These are phyloP conservation scores for Tringa solitaria DNA, from an alignment of 2,113 vertebrate genomes.

Conservation along the genomic window DNA sequence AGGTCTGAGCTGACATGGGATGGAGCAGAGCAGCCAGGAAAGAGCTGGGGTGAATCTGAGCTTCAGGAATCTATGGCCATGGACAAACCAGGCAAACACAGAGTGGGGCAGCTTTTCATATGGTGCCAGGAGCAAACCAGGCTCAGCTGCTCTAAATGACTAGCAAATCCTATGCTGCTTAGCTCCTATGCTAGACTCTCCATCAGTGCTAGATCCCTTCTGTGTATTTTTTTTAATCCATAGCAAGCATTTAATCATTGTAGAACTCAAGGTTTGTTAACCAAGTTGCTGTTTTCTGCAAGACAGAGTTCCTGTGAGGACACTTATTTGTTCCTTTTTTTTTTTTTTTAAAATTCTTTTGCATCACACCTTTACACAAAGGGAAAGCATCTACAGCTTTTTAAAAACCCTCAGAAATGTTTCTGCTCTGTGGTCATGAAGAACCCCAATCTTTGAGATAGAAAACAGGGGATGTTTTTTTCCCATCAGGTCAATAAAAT, in stretches of 20 bases:
- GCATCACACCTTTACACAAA: neutral
- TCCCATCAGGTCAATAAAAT: conserved; percentile 64
- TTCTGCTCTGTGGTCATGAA: conserved; percentile 5
- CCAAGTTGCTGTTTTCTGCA: neutral
- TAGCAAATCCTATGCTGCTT: neutral
- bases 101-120: neutral
- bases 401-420: neutral
- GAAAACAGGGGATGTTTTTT: conserved; percentile 50
- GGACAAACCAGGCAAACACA: neutral
- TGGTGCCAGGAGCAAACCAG: neutral
- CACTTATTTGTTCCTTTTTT: neutral
- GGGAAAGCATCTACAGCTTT: neutral
- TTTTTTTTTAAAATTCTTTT: neutral
- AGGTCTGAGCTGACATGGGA: neutral
- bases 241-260: neutral
- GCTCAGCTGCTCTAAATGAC: neutral
- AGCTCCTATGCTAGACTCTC: neutral
- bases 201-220: neutral
- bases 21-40: neutral
- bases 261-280: neutral
- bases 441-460: conserved; percentile 15
- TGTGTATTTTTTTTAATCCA: neutral
- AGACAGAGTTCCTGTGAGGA: neutral
- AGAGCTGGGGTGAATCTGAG: neutral
- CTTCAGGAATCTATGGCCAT: neutral